A percentile compares a stretch with the other conserved stretches of the same genome.
These are phyloP conservation scores for Muschampia plurimacula DNA, from an alignment of 2,888 invertebrate genomes.

Conservation along the genomic window DNA sequence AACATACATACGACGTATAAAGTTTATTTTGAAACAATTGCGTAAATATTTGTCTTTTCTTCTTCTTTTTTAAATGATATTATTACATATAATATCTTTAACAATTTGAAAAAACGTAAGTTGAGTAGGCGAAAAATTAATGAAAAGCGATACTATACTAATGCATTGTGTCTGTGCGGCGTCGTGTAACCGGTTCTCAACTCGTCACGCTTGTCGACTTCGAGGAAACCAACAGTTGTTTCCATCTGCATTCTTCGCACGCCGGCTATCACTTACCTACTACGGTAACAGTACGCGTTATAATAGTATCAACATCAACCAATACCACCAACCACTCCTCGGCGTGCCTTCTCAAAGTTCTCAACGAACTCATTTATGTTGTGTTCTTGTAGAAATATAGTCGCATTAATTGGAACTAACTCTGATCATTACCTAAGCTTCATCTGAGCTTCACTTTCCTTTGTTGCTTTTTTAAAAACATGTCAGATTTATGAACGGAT, in stretches of 20 bases:
- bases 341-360: conserved; percentile 10
- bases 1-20: not conserved
- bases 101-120: not conserved
- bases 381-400: conserved; percentile 53
- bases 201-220: conserved; percentile 76
- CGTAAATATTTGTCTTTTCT: conserved; percentile 43
- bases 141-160: conserved; percentile 67
- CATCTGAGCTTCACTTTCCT: conserved; percentile 59
- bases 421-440: conserved; percentile 50
- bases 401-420: conserved; percentile 57
- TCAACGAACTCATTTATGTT: conserved; percentile 42
- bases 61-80: not conserved
- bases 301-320: conserved; percentile 30
- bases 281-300: conserved; percentile 34
- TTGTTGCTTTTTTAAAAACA: conserved; percentile 58
- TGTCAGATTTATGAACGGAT: conserved; percentile 43
- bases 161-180: conserved; percentile 74
- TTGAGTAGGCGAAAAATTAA: conserved; percentile 60
- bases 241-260: conserved; percentile 77
- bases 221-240: conserved; percentile 81
- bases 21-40: conserved; percentile 25
- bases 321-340: too few species aligned
- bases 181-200: conserved; percentile 74
- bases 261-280: conserved; percentile 56
- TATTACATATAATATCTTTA: not conserved